Evolutionary conservation across 2,113 vertebrate species (phyloP).

Genomic region (Equus quagga): DNA sequence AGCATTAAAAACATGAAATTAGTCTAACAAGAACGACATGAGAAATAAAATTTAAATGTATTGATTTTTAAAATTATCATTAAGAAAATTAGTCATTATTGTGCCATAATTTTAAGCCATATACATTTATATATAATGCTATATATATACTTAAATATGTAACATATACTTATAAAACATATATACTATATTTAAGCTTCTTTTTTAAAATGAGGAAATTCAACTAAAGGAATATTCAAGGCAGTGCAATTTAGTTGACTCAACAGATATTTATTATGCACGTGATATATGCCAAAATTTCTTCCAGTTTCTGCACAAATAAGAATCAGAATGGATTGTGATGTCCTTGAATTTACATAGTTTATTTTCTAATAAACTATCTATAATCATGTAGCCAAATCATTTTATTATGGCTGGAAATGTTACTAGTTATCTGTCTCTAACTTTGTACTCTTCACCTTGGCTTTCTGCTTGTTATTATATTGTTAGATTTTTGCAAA

Average conservation of each 20-base stretch:
- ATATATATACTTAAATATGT: not conserved
- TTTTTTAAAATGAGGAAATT: not conserved
- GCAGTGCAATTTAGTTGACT: not conserved
- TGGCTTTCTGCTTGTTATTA: not conserved
- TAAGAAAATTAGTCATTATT: not conserved
- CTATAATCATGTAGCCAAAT: not conserved
- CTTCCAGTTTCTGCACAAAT: not conserved
- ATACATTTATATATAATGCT: not conserved
- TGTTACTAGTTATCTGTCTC: not conserved
- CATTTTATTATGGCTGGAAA: not conserved
- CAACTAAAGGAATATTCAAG: not conserved
- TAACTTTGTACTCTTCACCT: not conserved
- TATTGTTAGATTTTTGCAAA: not conserved
- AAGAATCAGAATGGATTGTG: not conserved
- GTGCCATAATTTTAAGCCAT: constrained; percentile 32
- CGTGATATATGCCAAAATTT: not conserved
- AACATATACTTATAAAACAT: not conserved
- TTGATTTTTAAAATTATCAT: constrained; percentile 6
- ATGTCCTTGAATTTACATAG: not conserved
- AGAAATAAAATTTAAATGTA: not conserved
- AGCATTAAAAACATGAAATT: not conserved
- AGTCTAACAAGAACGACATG: constrained; percentile 15
- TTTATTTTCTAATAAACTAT: not conserved
- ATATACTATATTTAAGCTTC: not conserved
- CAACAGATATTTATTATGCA: not conserved